Conservation (phyloP, 2,113 vertebrate genomes). For the Hipposideros armiger region DNA sequence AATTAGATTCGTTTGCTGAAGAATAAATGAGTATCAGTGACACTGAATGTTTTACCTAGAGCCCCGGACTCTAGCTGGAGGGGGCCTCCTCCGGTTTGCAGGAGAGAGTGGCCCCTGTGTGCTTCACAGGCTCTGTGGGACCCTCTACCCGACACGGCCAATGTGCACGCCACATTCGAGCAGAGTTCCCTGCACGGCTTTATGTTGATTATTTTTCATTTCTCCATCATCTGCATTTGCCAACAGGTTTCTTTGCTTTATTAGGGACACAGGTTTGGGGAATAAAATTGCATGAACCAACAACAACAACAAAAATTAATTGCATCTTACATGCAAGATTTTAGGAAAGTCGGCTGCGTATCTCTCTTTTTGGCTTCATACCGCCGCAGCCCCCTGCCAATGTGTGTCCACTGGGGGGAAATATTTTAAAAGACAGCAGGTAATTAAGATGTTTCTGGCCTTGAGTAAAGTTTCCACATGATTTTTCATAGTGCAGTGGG, state of each 20-base stretch:
- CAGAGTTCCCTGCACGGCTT: neutral
- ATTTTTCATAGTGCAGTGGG: neutral
- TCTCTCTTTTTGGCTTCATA: constrained; percentile 9
- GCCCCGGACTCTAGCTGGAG: neutral
- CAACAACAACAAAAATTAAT: constrained; percentile 60
- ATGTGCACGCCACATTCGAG: neutral
- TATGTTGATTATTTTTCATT: neutral
- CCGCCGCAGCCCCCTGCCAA: neutral
- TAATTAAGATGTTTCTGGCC: constrained; percentile 62
- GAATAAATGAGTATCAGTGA: neutral
- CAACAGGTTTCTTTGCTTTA: constrained; percentile 59
- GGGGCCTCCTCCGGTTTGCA: neutral
- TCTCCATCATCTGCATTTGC: constrained; percentile 12
- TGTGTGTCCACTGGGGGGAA: constrained; percentile 13
- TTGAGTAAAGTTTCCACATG: neutral
- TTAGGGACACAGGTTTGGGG: constrained; percentile 58
- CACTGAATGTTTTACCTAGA: neutral
- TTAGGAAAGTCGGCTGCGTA: neutral
- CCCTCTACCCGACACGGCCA: neutral
- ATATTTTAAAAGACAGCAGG: constrained; percentile 41
- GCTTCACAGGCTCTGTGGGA: neutral
- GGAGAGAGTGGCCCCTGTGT: neutral
- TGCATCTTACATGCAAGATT: neutral
- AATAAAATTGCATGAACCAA: constrained; percentile 23
- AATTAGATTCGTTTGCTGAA: neutral